Percentiles rank a stretch among this genome's conserved stretches.
Conservation (phyloP, 1,140 invertebrate species). For the Grapholita molesta region DNA sequence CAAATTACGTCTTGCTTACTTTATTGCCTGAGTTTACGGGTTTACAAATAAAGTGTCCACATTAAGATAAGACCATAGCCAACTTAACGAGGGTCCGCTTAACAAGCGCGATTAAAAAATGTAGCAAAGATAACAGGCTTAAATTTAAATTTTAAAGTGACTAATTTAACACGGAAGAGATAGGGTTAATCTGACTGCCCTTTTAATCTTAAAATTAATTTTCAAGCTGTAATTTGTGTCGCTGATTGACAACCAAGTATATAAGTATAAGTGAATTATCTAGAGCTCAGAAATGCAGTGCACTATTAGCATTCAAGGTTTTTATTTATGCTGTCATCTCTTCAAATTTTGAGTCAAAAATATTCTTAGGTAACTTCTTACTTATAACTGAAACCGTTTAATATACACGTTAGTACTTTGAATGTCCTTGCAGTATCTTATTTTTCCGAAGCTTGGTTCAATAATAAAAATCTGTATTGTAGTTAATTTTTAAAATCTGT, state of each 20-base stretch:
- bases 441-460: too few relatives aligned
- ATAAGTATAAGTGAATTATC: not conserved
- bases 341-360: too few relatives aligned
- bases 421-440: too few relatives aligned
- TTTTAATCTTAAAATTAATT: not conserved
- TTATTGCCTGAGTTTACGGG: constrained; percentile 9
- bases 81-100: not conserved
- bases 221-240: not conserved
- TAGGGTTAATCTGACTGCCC: not conserved
- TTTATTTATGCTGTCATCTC: too few relatives aligned
- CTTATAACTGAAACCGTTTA: too few relatives aligned
- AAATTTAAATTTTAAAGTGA: constrained; percentile 9
- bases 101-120: constrained; percentile 7
- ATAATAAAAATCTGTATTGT: too few relatives aligned
- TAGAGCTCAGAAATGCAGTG: too few relatives aligned
- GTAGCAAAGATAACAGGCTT: constrained; percentile 6
- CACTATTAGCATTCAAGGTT: too few relatives aligned
- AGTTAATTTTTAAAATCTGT: too few relatives aligned
- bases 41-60: constrained; percentile 2
- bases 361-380: too few relatives aligned
- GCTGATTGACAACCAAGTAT: not conserved
- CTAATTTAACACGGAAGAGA: constrained; percentile 2
- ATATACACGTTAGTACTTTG: too few relatives aligned
- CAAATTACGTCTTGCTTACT: constrained; percentile 16
- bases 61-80: constrained; percentile 6